A percentile compares a stretch with the other conserved stretches of the same genome.
phyloP scores from a whole-genome alignment of 2,113 vertebrate species.

The Coptodon bakossiorum region DNA sequence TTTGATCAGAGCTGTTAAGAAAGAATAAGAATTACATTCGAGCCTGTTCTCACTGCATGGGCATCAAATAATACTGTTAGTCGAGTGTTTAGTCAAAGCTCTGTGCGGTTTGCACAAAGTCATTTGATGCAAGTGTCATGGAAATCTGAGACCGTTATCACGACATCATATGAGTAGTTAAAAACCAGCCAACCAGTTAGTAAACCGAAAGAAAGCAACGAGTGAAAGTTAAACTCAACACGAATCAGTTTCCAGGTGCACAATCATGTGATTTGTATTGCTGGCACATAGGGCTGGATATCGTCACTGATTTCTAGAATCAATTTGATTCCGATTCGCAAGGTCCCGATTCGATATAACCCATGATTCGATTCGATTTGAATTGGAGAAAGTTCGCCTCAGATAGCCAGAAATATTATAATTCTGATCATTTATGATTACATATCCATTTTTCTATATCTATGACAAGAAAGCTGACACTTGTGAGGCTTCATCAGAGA shows the following conservation, averaged over 20 bases:
- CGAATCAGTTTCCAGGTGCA: neutral
- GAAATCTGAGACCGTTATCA: neutral
- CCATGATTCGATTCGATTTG: neutral
- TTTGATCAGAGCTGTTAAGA: neutral
- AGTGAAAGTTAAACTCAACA: neutral
- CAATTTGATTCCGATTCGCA: rapidly evolving
- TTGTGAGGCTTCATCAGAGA: neutral
- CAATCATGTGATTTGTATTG: neutral
- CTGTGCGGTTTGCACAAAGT: neutral
- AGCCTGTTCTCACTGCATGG: neutral
- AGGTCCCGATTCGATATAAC: neutral
- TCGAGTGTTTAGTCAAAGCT: neutral
- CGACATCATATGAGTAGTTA: rapidly evolving
- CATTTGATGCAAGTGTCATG: neutral
- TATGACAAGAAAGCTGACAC: neutral
- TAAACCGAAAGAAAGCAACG: neutral
- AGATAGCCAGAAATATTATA: neutral
- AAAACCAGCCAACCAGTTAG: neutral
- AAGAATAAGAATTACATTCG: neutral
- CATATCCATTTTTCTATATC: neutral
- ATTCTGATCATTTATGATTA: neutral
- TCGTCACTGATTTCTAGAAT: neutral
- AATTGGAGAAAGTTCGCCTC: neutral
- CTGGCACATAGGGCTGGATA: neutral
- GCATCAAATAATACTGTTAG: neutral